Percentiles rank a stretch among this genome's conserved stretches.
phyloP scores from a whole-genome alignment of 2,797 vertebrate species.

The Delichon dasypus region DNA sequence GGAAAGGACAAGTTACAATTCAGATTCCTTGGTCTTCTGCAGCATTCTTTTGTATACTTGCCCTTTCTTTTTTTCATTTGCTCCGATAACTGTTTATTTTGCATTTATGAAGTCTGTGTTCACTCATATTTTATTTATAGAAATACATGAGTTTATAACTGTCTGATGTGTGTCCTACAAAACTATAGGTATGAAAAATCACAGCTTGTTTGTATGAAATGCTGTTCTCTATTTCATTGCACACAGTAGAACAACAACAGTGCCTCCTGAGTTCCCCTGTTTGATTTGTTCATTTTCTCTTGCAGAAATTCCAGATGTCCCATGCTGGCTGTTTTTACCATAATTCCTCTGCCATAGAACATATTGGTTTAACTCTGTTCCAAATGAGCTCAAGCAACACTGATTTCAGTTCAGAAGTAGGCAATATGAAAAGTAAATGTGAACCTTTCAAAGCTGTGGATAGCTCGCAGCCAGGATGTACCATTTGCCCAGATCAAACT shows the following conservation, averaged over 20 bases:
- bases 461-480: background rate
- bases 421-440: background rate
- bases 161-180: background rate
- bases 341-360: slow-evolving; percentile 66
- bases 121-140: background rate
- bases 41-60: background rate
- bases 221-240: background rate
- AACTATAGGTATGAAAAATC: background rate
- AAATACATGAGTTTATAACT: background rate
- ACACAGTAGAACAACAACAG: background rate
- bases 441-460: background rate
- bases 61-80: background rate
- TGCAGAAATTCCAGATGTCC: slow-evolving; percentile 81
- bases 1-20: background rate
- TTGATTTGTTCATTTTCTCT: background rate
- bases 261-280: background rate
- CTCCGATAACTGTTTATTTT: background rate
- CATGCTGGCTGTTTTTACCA: slow-evolving; percentile 61
- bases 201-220: background rate
- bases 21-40: background rate
- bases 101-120: background rate
- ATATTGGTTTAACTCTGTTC: slow-evolving; percentile 82
- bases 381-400: slow-evolving; percentile 23
- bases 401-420: background rate
- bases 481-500: background rate